Base-by-base conservation (phyloP, 2,113 vertebrate species). In the Rhinopomastus cyanomelas region DNA sequence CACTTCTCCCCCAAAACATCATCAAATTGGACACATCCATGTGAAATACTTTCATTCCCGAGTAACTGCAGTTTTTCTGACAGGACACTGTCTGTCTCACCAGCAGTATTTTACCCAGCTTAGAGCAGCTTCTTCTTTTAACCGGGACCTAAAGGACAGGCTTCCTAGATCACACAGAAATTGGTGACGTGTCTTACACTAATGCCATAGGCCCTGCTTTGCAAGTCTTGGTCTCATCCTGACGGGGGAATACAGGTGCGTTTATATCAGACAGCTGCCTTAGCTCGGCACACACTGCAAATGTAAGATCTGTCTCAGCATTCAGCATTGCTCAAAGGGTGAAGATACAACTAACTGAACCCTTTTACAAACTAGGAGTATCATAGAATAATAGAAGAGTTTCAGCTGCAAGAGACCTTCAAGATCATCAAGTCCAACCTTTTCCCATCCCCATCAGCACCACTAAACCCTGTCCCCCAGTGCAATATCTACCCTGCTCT, bases 221-320 rank as follows among this genome's bases (percentile, higher is more conserved):
- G 49, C 21, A 83, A 60, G 14, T 26, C 36, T 67, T 85, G 4
- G 48, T 81, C 26, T 64, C 27, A 46, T 52, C 5, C 21, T 5
- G 9, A 16, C 65, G 22, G 42, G 34, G 12, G 20, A 53, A 59
- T 60, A 74, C 0, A 0, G 27, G 13, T 22, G 18, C 42, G 23
- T 61, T 85, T 13, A 9, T 30, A 14, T 52, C 37, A 36, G 46
- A n/a, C 20, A 69, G 16, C 62, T 68, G 21, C 12, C 5, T 71
- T 77, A 64, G 10, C 23, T 14, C 5, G 2, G 13, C n/a, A 48
- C 11, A 9, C 1, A 4, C 30, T 30, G 14, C 1, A 7, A 61
- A 73, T 48, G 16, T 14, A 48, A 64, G 37, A 44, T 59, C 26
- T 17, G 8, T 52, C 32, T 49, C 39, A 49, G 42, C 10, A 48